Evolutionary conservation across 2,888 invertebrate genomes (phyloP).

Genomic region (Dusona sp.): DNA sequence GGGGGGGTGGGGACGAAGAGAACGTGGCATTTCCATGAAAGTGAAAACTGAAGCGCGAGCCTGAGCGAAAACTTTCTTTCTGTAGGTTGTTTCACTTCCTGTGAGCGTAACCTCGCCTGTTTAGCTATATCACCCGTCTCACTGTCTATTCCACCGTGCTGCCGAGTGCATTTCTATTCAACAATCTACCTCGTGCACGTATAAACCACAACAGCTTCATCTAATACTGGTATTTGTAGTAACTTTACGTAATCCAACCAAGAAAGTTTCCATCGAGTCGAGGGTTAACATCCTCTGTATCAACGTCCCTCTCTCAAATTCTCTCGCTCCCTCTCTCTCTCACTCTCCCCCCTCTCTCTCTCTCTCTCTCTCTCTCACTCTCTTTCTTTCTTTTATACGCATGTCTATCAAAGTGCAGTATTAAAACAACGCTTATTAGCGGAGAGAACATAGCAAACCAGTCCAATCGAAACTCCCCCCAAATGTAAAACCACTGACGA

Average conservation of each 20-base stretch:
- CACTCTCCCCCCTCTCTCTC: neutral
- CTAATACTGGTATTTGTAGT: conserved; percentile 58
- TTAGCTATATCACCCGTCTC: conserved; percentile 41
- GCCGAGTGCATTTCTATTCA: conserved; percentile 81
- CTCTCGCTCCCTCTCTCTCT: conserved; percentile 19
- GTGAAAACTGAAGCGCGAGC: conserved; percentile 81
- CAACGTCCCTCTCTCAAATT: conserved; percentile 33
- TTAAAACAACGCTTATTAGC: conserved; percentile 75
- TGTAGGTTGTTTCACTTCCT: conserved; percentile 84
- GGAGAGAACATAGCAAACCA: conserved; percentile 70
- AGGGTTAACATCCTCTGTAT: conserved; percentile 83
- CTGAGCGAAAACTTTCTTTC: conserved; percentile 84
- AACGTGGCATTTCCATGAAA: conserved; percentile 83
- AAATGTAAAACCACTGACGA: conserved; percentile 56
- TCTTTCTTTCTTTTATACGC: conserved; percentile 7
- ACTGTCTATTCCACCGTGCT: conserved; percentile 58
- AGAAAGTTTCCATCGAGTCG: conserved; percentile 82
- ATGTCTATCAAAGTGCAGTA: conserved; percentile 47
- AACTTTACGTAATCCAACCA: conserved; percentile 82
- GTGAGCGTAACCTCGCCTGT: conserved; percentile 82
- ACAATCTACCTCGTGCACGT: conserved; percentile 57
- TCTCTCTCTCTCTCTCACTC: conserved; percentile 17
- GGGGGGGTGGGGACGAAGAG: conserved; percentile 42
- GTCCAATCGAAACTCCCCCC: conserved; percentile 70
- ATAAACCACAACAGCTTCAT: conserved; percentile 70